Percentiles rank a stretch among this genome's conserved stretches.
phyloP scores from a whole-genome alignment of 2,113 vertebrate genomes.

The Eclectus roratus region DNA sequence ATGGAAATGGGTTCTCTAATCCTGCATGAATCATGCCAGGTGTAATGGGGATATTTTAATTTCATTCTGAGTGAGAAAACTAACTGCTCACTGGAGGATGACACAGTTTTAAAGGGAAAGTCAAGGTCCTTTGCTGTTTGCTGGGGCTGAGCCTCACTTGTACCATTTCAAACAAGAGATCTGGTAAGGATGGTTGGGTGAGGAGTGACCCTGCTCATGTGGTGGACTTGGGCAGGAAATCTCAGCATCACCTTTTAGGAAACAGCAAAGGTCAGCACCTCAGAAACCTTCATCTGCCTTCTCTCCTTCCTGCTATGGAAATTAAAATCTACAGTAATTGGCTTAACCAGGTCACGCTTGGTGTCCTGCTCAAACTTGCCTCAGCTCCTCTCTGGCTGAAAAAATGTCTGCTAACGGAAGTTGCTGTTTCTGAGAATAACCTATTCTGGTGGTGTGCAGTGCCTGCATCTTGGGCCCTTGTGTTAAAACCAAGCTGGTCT shows the following conservation, averaged over 20 bases:
- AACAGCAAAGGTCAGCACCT: neutral
- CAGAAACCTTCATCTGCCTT: neutral
- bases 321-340: neutral
- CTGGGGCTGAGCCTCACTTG: accelerated
- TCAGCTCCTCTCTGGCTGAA: neutral
- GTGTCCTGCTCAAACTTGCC: neutral
- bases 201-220: neutral
- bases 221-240: neutral
- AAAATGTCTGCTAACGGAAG: neutral
- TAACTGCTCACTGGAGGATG: neutral
- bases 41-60: neutral
- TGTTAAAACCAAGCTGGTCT: neutral
- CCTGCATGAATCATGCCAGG: neutral
- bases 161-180: neutral
- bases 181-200: neutral
- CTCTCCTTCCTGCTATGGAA: neutral
- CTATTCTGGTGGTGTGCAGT: neutral
- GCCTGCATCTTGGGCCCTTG: neutral
- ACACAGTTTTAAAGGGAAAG: neutral
- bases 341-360: accelerated
- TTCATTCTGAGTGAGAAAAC: neutral
- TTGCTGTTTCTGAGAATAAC: neutral
- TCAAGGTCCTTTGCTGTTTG: neutral
- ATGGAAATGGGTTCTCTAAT: neutral
- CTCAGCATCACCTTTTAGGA: neutral